A percentile compares a stretch with the other conserved stretches of the same genome.
phyloP scores from a whole-genome alignment of 2,888 invertebrate genomes.

The Zygaena filipendulae region DNA sequence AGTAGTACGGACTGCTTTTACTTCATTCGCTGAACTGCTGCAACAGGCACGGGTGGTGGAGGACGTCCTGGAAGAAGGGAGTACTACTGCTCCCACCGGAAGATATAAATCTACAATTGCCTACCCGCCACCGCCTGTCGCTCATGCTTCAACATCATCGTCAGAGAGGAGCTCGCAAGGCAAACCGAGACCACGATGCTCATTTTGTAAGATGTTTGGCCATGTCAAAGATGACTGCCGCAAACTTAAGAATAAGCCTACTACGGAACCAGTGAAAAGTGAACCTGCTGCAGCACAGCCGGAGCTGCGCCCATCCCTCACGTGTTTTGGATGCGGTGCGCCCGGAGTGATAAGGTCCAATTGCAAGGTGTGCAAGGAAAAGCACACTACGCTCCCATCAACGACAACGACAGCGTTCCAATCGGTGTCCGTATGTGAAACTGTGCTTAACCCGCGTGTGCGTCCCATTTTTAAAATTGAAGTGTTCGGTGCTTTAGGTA shows the following conservation, averaged over 20 bases:
- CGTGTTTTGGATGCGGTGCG: not conserved
- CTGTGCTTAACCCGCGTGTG: slow-evolving; percentile 1
- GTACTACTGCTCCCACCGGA: not conserved
- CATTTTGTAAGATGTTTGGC: slow-evolving; percentile 1
- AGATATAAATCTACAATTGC: too few species aligned
- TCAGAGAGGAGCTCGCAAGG: not conserved
- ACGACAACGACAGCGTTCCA: not conserved
- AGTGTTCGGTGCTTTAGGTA: slow-evolving; percentile 2
- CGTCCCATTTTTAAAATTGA: slow-evolving; percentile 2
- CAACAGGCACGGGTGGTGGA: slow-evolving; percentile 9
- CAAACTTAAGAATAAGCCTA: slow-evolving; percentile 1
- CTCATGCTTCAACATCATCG: too few species aligned
- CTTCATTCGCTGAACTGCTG: slow-evolving; percentile 12
- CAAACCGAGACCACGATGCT: not conserved
- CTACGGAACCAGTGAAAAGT: not conserved
- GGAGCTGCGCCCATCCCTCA: slow-evolving; percentile 7
- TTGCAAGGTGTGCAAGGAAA: slow-evolving; percentile 1
- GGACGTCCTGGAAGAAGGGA: slow-evolving; percentile 7
- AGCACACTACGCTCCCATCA: not conserved
- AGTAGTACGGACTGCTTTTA: slow-evolving; percentile 6
- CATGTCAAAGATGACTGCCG: slow-evolving; percentile 1
- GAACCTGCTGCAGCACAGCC: slow-evolving; percentile 1
- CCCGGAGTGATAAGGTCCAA: slow-evolving; percentile 1
- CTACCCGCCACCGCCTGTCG: not conserved
- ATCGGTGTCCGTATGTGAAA: too few species aligned